Conservation (phyloP, 2,888 invertebrate genomes). For the Trimorus sp. region DNA sequence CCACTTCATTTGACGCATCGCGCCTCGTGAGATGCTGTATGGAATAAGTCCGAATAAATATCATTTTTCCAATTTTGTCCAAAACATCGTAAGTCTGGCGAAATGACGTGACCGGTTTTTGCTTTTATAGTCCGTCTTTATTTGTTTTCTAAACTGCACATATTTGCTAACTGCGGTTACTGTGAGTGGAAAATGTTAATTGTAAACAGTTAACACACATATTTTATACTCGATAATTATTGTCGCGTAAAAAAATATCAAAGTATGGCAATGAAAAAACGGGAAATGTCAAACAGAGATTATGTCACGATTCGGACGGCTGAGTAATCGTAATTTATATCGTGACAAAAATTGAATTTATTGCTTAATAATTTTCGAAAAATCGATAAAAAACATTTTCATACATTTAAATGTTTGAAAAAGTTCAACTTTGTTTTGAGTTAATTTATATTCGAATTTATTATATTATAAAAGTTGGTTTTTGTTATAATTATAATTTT, state of each 20-base stretch:
- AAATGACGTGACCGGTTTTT: background rate
- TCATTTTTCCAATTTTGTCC: constrained; percentile 11
- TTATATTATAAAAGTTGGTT: no score
- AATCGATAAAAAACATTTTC: no score
- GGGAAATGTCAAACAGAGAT: constrained; percentile 20
- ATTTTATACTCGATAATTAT: no score
- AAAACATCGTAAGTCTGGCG: constrained; percentile 20
- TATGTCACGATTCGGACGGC: background rate
- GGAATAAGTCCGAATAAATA: constrained; percentile 24
- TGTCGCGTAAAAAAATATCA: background rate
- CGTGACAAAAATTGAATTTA: no score
- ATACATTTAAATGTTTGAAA: no score
- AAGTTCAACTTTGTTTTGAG: no score
- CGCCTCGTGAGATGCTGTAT: constrained; percentile 28
- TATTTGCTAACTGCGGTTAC: background rate
- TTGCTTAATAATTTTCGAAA: no score
- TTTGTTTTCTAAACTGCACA: background rate
- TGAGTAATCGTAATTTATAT: no score
- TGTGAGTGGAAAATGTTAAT: no score
- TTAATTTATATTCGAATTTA: no score
- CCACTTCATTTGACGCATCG: constrained; percentile 46
- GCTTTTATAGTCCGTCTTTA: background rate
- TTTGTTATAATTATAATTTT: no score
- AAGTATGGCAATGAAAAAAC: constrained; percentile 11
- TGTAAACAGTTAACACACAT: no score